Conservation (phyloP, 2,888 invertebrate genomes). For the Andrena haemorrhoa region DNA sequence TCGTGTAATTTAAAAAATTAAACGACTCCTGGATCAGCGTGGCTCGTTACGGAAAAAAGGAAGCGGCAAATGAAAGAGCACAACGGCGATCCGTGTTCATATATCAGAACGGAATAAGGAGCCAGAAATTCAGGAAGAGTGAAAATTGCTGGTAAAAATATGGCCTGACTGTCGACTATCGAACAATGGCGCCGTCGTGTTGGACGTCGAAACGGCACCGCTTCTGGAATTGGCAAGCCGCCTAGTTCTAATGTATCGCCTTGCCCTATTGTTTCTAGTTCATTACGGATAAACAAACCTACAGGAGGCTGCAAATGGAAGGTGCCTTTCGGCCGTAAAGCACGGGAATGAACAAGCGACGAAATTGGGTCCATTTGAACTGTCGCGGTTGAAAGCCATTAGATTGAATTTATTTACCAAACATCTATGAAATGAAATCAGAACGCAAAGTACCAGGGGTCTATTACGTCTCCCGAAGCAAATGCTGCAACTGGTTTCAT, state of each 20-base stretch:
- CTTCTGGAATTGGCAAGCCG: slow-evolving; percentile 49
- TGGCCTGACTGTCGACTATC: slow-evolving; percentile 27
- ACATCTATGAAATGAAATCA: no score
- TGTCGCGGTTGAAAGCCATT: no score
- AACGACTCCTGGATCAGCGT: background rate
- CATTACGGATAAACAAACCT: slow-evolving; percentile 50
- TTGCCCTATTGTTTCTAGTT: slow-evolving; percentile 50
- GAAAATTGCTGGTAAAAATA: slow-evolving; percentile 35
- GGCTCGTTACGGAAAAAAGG: background rate
- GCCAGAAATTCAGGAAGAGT: background rate
- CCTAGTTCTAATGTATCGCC: slow-evolving; percentile 54
- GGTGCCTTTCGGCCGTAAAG: background rate
- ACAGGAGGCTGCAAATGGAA: background rate
- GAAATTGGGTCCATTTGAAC: background rate
- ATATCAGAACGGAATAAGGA: slow-evolving; percentile 13
- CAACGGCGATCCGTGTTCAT: slow-evolving; percentile 6
- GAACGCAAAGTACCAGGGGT: no score
- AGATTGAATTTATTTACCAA: background rate
- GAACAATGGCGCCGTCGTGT: slow-evolving; percentile 47
- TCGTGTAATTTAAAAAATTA: background rate
- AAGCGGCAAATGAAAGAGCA: background rate
- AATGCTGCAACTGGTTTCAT: no score
- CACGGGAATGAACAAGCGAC: background rate
- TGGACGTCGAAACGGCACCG: slow-evolving; percentile 24
- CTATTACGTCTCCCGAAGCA: no score